Conservation (phyloP, 2,888 invertebrate species). For the Cepaea hortensis region DNA sequence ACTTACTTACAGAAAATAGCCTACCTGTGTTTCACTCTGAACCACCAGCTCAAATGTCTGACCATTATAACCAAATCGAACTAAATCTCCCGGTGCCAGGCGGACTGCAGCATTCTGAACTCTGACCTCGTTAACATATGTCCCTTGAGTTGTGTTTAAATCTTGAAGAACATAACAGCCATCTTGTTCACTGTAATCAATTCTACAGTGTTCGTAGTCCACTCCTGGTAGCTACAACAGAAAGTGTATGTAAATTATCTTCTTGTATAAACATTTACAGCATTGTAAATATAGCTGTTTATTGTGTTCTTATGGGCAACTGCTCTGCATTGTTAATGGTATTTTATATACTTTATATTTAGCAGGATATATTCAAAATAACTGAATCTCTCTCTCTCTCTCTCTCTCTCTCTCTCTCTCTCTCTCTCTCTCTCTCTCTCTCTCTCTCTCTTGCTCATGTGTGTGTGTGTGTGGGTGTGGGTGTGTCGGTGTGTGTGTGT, state of each 20-base stretch:
- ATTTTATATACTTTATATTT: no score
- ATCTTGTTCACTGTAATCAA: constrained; percentile 75
- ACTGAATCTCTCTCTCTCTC: no score
- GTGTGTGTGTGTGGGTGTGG: no score
- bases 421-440: no score
- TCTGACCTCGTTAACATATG: constrained; percentile 76
- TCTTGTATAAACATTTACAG: background rate
- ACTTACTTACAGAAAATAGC: constrained; percentile 39
- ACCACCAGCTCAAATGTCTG: constrained; percentile 71
- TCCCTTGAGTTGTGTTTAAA: constrained; percentile 75
- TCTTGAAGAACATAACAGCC: constrained; percentile 75
- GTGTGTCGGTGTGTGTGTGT: no score
- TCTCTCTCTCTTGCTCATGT: no score
- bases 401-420: no score
- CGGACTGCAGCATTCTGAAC: constrained; percentile 76
- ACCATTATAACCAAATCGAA: constrained; percentile 74
- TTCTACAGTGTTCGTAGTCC: constrained; percentile 75
- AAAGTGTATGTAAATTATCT: background rate
- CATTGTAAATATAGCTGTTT: background rate
- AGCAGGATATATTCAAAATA: no score
- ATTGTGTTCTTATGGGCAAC: no score
- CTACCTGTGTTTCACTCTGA: constrained; percentile 67
- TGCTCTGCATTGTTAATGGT: no score
- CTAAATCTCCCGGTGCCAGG: constrained; percentile 73
- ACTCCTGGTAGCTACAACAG: constrained; percentile 68